Evolutionary conservation across 1,140 invertebrate species (phyloP).

Genomic region (Pogonus chalceus): DNA sequence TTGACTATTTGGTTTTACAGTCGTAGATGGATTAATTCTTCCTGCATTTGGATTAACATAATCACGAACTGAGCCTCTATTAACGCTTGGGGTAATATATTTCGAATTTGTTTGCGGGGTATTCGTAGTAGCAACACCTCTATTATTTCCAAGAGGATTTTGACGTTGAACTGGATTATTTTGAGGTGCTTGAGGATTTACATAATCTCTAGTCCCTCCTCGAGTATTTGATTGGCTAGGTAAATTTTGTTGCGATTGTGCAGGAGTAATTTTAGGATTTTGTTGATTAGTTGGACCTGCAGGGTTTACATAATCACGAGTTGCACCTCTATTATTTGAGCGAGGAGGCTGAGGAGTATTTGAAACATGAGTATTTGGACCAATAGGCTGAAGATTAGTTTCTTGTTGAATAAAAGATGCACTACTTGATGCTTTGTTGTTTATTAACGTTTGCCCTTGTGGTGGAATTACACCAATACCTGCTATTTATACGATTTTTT

Average conservation of each 20-base stretch:
- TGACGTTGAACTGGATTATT: background rate
- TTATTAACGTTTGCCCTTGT: background rate
- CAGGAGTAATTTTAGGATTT: background rate
- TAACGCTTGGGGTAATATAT: background rate
- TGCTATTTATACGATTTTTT: background rate
- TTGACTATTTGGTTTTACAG: background rate
- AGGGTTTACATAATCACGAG: background rate
- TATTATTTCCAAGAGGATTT: background rate
- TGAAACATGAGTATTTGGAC: background rate
- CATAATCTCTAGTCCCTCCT: background rate
- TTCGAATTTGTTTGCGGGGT: no score
- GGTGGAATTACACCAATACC: background rate
- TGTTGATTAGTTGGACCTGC: background rate
- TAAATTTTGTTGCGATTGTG: background rate
- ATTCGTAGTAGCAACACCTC: background rate
- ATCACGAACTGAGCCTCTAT: background rate
- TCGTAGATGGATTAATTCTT: background rate
- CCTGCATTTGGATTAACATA: background rate
- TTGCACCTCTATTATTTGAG: background rate
- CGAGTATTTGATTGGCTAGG: background rate
- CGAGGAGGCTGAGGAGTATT: background rate
- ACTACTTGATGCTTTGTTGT: background rate
- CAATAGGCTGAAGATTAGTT: background rate
- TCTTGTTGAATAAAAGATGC: background rate
- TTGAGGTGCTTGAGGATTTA: background rate